Evolutionary conservation across 1,140 invertebrate genomes (phyloP).

Genomic region (Phymastichus coffea): DNA sequence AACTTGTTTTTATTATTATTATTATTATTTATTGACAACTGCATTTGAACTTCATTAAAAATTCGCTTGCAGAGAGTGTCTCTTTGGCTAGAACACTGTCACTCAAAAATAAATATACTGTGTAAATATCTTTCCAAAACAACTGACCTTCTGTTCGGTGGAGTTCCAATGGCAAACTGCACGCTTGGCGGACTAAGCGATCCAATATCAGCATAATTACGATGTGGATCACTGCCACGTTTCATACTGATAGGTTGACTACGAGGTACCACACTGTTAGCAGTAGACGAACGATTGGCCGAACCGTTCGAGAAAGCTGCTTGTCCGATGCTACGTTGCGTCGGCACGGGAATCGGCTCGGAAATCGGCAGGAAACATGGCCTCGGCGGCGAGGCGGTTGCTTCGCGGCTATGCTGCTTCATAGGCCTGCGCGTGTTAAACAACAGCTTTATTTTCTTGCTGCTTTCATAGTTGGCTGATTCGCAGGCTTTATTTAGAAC

Average conservation of each 20-base stretch:
- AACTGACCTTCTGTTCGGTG: slow-evolving; percentile 65
- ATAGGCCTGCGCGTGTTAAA: no score
- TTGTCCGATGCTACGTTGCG: slow-evolving; percentile 46
- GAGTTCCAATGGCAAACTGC: slow-evolving; percentile 88
- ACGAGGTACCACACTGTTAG: slow-evolving; percentile 61
- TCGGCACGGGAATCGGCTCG: slow-evolving; percentile 78
- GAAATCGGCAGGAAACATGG: slow-evolving; percentile 69
- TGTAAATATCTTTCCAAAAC: no score
- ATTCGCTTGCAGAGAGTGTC: no score
- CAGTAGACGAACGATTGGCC: slow-evolving; percentile 42
- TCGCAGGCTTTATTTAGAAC: no score
- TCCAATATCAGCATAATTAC: slow-evolving; percentile 72
- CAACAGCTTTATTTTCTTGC: slow-evolving; percentile 30
- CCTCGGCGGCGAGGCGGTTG: slow-evolving; percentile 63
- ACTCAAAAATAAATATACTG: no score
- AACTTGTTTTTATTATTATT: no score
- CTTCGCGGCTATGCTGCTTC: slow-evolving; percentile 49
- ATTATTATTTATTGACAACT: no score
- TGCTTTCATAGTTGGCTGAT: no score
- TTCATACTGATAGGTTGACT: slow-evolving; percentile 83
- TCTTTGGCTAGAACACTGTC: no score
- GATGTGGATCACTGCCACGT: slow-evolving; percentile 62
- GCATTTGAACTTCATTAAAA: no score
- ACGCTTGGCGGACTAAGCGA: slow-evolving; percentile 88
- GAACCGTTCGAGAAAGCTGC: neutral